Base-by-base conservation (phyloP, 2,797 vertebrate species). In the Rhabdophis nuchalis region DNA sequence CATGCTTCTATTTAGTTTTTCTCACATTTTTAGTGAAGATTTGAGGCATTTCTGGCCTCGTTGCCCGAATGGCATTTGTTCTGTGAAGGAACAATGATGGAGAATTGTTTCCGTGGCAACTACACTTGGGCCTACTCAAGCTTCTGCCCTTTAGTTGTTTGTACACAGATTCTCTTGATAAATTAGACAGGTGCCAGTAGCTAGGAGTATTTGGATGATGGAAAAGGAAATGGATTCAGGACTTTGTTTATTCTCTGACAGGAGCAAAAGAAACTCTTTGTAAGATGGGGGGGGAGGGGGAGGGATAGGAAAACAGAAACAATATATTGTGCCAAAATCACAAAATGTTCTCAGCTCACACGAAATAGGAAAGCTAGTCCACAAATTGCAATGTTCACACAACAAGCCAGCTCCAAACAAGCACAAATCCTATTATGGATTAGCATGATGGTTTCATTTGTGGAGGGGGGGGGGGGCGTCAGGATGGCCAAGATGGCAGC, bases 61-160 rank as follows among this genome's bases (percentile, higher is more conserved):
- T 53, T 85, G 54, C 60, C 72, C 85, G 32, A 85, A 25, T 89
- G 72, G 85, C 87, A 89, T 92, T 92, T 89, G 23, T 61, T 89
- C 91, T 64, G 46, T n/a, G 53, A 53, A 64, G 87, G 72, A 89
- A 82, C 41, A 92, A 85, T 85, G 91, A 89, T 27, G 87, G 72
- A 54, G 52, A 58, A 56, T 87, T 88, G 91, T 89, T 85, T 92
- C 87, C 91, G 1, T 89, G 89, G 91, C 87, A 92, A 92, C 91
- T 50, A 64, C 77, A 57, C 85, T 86, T 56, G 93, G 94, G 32
- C 85, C 85, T 93, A 88, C 93, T 93, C 77, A 91, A 87, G 58
- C 93, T 95, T 12, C 52, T 92, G 7, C 91, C 87, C 91, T 95
- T 95, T 91, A 32, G 68, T 87, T 90, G 77, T 94, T 94, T 95